Base-by-base conservation (phyloP, 2,113 vertebrate species). In the Nycticorax nycticorax region DNA sequence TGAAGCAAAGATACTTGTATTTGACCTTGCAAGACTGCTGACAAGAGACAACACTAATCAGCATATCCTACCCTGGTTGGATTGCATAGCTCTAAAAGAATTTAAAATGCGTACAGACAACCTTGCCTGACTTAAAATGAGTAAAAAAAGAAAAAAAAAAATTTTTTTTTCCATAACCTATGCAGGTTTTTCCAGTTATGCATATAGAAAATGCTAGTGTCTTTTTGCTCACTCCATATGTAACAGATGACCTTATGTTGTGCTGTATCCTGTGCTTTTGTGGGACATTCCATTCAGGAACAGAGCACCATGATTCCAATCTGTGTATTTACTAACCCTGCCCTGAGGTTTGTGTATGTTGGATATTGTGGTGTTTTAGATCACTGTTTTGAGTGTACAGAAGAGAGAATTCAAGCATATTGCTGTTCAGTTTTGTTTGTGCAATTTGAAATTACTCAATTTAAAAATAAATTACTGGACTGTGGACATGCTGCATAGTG, bases 301-400 rank as follows among this genome's bases (percentile, higher is more conserved):
- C 98, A 98, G 98, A 97, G 97, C 97, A 98, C 98, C 98, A 97
- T 98, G 97, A 98, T 98, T 98, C 97, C 98, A 98, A 98, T 97
- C 97, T 97, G 97, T 99, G 98, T 98, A 97, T 99, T 98, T 98
- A 99, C 98, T 98, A 99, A 98, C 98, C 96, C 98, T 97, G 98
- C 98, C 98, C 98, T 98, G 98, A 99, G 99, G 99, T 99, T 99
- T 98, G 98, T 99, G 99, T 99, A 98, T 99, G 98, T 99, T 99
- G 99, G 99, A 98, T 99, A 99, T 99, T 99, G 99, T 99, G 99
- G 98, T 99, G 99, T 99, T 99, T 99, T 99, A 98, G 98, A 99
- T 99, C 99, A 99, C 98, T 98, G 97, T 97, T 98, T 97, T 94
- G 98, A 98, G 98, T 99, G 99, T 99, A 98, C 98, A 98, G 98